Evolutionary conservation across 2,113 vertebrate genomes (phyloP), one percentile per base, ranked within the genome.

Genomic region (Stegostoma tigrinum): DNA sequence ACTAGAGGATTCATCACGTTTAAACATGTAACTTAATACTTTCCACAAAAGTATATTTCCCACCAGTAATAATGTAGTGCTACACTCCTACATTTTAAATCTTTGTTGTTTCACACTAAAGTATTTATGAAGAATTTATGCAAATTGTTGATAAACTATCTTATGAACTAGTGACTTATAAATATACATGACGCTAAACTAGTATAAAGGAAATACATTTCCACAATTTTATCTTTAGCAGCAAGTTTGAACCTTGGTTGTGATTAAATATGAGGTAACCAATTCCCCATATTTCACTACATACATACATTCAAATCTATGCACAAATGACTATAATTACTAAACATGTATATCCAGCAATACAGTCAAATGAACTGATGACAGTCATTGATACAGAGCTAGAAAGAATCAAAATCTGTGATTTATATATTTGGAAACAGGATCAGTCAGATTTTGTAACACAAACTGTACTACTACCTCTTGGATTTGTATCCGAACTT

Each of bases 401-500:
- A 67, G 10, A 70, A 72, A 30, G 6, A 15, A 94, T 45, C 52
- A 5, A 52, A 30, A 95, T 95, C 48, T 95, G 45, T 95, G 19
- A 27, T 45, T 94, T 72, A 30, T 95, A 48, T 42, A 75, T 95
- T 95, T 95, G 94, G 94, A 95, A 95, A 95, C 68, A 95, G 94
- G 45, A 95, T 68, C 68, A 95, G 38, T 95, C 19, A 95, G 67
- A 72, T 48, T 61, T 61, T 10, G 87, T 34, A 95, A 72, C 10
- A 30, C 34, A 95, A 72, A 72, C 42, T 17, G 0, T 70, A 17
- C 67, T 48, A 98, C 96, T 98, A 99, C 99, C 99, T 99, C 98
- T 38, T 98, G 98, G 66, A 99, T 98, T 96, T 97, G 98, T 96
- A 99, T 97, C 96, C 98, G 97, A 96, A 99, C 98, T 98, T 99